phyloP scores from a whole-genome alignment of 2,113 vertebrate genomes.

The Monopterus albus region DNA sequence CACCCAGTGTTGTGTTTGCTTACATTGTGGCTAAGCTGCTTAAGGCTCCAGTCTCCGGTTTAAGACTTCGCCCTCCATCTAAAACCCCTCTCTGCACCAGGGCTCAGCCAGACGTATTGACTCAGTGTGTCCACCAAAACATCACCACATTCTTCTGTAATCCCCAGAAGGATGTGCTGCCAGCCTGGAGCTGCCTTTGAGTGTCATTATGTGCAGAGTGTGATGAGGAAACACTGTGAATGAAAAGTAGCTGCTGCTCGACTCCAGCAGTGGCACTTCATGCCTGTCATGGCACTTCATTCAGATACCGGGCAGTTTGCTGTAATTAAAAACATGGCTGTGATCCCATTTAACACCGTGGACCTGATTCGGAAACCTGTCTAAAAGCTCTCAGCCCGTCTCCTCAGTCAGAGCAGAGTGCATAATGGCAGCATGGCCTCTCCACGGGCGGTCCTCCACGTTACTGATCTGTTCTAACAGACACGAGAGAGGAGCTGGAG shows the following conservation, averaged over 20 bases:
- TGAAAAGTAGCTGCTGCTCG: too few species aligned
- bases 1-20: slow-evolving; percentile 56
- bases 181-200: too few species aligned
- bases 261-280: too few species aligned
- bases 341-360: neutral
- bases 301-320: neutral
- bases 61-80: slow-evolving; percentile 38
- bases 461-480: too few species aligned
- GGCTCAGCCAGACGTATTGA: slow-evolving; percentile 24
- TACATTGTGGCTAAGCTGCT: slow-evolving; percentile 54
- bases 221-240: neutral
- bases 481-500: too few species aligned
- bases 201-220: too few species aligned
- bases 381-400: neutral
- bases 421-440: too few species aligned
- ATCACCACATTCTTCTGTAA: slow-evolving; percentile 39
- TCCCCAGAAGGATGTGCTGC: slow-evolving; percentile 20
- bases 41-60: slow-evolving; percentile 60
- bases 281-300: neutral
- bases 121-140: slow-evolving; percentile 34
- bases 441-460: too few species aligned
- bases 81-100: slow-evolving; percentile 8
- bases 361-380: neutral
- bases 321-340: neutral
- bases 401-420: neutral